phyloP scores from a whole-genome alignment of 2,113 vertebrate species.

The Pseudopodoces humilis region DNA sequence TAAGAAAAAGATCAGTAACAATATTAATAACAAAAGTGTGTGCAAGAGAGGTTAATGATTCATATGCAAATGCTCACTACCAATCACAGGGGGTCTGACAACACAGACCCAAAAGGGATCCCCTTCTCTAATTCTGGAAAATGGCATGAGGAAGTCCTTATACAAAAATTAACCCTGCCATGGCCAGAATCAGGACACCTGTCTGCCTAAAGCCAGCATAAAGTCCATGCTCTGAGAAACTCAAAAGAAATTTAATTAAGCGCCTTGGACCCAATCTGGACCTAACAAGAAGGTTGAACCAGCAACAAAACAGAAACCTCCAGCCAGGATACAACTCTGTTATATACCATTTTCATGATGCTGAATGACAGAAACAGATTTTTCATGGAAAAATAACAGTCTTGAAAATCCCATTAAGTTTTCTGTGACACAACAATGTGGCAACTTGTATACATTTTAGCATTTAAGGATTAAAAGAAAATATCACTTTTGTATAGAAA shows the following conservation, averaged over 20 bases:
- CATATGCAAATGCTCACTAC: neutral
- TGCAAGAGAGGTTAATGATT: neutral
- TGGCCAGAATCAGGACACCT: neutral
- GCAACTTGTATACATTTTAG: neutral
- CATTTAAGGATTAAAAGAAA: neutral
- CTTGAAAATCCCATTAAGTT: neutral
- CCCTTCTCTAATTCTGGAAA: neutral
- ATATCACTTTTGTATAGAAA: neutral
- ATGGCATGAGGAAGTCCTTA: neutral
- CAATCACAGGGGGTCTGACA: neutral
- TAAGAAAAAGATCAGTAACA: neutral
- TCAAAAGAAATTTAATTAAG: neutral
- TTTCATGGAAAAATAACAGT: neutral
- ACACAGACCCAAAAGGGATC: neutral
- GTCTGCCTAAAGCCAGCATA: neutral
- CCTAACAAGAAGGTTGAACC: neutral
- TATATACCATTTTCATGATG: neutral
- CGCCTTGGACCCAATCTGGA: neutral
- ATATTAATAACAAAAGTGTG: neutral
- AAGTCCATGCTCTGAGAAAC: neutral
- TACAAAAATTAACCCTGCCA: neutral
- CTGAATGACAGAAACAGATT: neutral
- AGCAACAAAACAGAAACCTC: neutral
- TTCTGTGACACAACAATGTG: neutral
- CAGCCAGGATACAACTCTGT: neutral